Evolutionary conservation across 2,888 invertebrate species (phyloP).

Genomic region (Fabriciana adippe): DNA sequence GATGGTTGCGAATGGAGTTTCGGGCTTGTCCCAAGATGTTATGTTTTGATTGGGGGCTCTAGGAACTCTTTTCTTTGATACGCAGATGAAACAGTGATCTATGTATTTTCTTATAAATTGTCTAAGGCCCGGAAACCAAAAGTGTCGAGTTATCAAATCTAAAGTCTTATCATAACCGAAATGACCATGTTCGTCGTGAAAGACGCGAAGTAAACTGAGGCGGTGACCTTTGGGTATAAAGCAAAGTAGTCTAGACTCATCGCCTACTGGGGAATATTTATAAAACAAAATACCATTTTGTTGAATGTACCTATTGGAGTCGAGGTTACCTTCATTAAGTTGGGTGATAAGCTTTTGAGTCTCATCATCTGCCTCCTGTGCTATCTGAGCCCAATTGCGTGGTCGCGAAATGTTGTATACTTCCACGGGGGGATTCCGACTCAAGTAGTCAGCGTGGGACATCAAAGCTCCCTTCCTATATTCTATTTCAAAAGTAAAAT

Average conservation of each 20-base stretch:
- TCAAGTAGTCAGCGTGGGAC: constrained; percentile 47
- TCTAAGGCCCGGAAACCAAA: constrained; percentile 28
- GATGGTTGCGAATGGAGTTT: constrained; percentile 36
- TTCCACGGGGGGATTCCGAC: constrained; percentile 39
- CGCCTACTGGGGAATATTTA: constrained; percentile 28
- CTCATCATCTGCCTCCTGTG: constrained; percentile 36
- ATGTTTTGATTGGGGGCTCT: constrained; percentile 36
- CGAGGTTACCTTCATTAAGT: constrained; percentile 27
- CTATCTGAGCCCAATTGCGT: constrained; percentile 38
- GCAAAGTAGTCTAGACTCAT: constrained; percentile 28
- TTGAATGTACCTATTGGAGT: constrained; percentile 16
- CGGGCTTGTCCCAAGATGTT: constrained; percentile 39
- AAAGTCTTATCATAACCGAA: not conserved
- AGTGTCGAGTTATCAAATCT: constrained; percentile 3
- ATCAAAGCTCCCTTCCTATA: constrained; percentile 30
- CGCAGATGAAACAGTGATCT: constrained; percentile 26
- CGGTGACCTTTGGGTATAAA: constrained; percentile 39
- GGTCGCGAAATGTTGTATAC: constrained; percentile 26
- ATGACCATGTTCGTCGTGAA: constrained; percentile 37
- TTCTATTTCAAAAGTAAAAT: constrained; percentile 34
- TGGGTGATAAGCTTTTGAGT: constrained; percentile 26
- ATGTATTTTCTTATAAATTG: constrained; percentile 26
- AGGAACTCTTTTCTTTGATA: constrained; percentile 37
- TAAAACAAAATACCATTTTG: constrained; percentile 34
- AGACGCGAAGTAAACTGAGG: constrained; percentile 35